Conservation (phyloP, 2,888 invertebrate genomes). For the Drosophila limbata region DNA sequence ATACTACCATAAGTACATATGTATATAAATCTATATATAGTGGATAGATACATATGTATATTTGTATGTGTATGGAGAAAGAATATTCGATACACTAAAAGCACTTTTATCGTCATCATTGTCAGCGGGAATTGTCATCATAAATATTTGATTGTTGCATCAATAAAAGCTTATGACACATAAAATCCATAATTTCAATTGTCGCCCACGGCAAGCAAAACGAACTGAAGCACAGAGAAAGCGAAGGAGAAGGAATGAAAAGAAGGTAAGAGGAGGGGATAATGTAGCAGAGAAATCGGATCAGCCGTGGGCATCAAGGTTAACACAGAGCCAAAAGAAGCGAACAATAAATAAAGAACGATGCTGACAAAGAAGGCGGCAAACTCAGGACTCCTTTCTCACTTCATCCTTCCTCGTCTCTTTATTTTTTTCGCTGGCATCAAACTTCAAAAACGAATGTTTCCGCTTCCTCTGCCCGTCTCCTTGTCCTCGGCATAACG, state of each 20-base stretch:
- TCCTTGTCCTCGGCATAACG: not conserved
- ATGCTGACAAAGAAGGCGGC: conserved; percentile 28
- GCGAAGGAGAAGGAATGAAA: not conserved
- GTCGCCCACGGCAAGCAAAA: conserved; percentile 59
- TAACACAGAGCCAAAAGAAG: conserved; percentile 38
- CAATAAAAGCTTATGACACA: conserved; percentile 81
- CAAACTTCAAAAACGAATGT: conserved; percentile 1
- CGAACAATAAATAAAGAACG: conserved; percentile 48
- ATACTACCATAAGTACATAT: not conserved
- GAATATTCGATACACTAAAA: conserved; percentile 44
- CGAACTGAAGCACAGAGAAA: not conserved
- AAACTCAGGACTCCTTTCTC: not conserved
- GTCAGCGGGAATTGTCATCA: conserved; percentile 80
- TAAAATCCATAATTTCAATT: conserved; percentile 81
- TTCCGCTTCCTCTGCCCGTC: not conserved
- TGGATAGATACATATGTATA: not conserved
- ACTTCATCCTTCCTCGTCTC: not conserved
- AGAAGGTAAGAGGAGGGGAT: not conserved
- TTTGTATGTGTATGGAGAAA: not conserved
- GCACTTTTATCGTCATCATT: conserved; percentile 78
- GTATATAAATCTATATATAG: not conserved
- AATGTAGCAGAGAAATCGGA: conserved; percentile 47
- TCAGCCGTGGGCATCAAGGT: conserved; percentile 58
- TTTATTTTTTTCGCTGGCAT: not conserved
- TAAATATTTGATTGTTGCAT: conserved; percentile 81